phyloP scores from a whole-genome alignment of 1,140 invertebrate species.

The Plutomurus gul region DNA sequence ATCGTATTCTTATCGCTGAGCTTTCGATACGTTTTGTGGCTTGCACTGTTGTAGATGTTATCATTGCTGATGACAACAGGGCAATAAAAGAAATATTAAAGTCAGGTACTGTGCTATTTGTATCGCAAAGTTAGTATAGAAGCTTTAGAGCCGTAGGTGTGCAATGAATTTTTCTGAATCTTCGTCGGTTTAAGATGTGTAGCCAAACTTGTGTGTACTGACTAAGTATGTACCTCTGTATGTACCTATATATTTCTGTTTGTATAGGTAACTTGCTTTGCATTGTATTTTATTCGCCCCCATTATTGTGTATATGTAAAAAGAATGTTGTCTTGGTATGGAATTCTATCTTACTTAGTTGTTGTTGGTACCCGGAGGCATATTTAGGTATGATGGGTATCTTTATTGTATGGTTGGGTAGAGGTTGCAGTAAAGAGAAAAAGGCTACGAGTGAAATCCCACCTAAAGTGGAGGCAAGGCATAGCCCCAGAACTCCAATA shows the following conservation, averaged over 20 bases:
- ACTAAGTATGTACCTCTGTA: neutral
- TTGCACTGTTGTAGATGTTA: neutral
- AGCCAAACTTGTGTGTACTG: neutral
- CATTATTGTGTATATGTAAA: too few species aligned
- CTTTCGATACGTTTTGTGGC: neutral
- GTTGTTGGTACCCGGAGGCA: too few species aligned
- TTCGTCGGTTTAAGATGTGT: neutral
- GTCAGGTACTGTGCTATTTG: neutral
- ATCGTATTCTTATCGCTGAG: neutral
- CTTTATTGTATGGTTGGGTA: neutral
- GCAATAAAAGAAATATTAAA: neutral
- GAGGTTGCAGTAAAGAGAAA: neutral
- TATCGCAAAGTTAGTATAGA: neutral
- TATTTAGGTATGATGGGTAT: neutral
- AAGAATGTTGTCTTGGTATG: neutral
- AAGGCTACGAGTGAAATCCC: slow-evolving; percentile 7
- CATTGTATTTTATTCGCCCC: too few species aligned
- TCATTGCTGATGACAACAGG: neutral
- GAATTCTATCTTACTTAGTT: neutral
- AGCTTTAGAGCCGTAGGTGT: neutral
- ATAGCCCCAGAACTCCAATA: slow-evolving; percentile 9
- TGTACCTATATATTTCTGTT: too few species aligned
- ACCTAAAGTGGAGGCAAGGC: slow-evolving; percentile 25
- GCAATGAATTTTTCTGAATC: neutral
- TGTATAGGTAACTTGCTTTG: too few species aligned